Base-by-base conservation (phyloP, 2,113 vertebrate species). In the Glareola pratincola region DNA sequence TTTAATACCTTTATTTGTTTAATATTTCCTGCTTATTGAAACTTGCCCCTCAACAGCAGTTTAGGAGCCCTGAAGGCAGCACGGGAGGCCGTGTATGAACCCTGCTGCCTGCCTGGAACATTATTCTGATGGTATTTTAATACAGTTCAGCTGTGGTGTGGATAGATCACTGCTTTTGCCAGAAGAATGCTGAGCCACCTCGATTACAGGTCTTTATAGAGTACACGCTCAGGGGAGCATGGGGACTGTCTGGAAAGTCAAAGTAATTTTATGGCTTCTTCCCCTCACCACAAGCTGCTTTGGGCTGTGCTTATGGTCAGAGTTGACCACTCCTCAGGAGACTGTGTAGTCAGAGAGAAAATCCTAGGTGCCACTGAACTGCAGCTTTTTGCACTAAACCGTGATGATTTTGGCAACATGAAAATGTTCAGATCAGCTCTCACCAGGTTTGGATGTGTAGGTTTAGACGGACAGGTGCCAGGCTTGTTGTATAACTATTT, bases 401-500 rank as follows among this genome's bases (percentile, higher is more conserved):
- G 2, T 23, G 36, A 47, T 60, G 34, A 74, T 73, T 90, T 48
- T 64, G 51, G 36, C 10, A n/a, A 68, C 23, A 68, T 13, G 13
- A 78, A 87, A 94, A 81, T 64, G 32, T 85, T 87, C 64, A 91
- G 43, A 68, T 64, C 19, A 67, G 21, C 37, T 77, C 54, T 73
- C 45, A n/a, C 20, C 59, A 54, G 34, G 45, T 88, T 88, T 66
- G 62, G 36, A 57, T 36, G 68, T 62, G 86, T 77, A 92, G 79
- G 89, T 77, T 94, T 77, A 94, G 91, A 54, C 8, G 34, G 60
- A 43, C 23, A 39, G 62, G 45, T 85, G 67, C 71, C 78, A 90
- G 29, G 74, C 6, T 66, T 69, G 29, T 78, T 93, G 92, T 83
- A 7, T 88, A 94, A 92, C 53, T 59, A 63, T 72, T 94, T 9